Conservation (phyloP, 2,888 invertebrate species). For the Limnephilus lunatus region DNA sequence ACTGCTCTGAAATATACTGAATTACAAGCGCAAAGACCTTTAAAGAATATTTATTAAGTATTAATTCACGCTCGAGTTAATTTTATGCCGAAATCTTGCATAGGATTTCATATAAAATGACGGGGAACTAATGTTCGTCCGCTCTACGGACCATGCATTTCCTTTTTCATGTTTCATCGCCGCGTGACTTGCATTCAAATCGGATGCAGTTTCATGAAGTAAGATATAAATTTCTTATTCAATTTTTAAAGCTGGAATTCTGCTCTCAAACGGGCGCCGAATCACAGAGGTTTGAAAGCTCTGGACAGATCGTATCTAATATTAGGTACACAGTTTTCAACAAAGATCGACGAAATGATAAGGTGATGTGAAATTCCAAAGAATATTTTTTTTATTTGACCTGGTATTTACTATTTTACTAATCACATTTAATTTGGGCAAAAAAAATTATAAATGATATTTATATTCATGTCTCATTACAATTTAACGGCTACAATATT, state of each 20-base stretch:
- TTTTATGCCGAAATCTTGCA: slow-evolving; percentile 37
- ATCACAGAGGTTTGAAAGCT: background rate
- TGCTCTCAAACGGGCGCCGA: background rate
- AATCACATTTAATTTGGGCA: no score
- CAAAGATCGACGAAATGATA: no score
- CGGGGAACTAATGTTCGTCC: slow-evolving; percentile 27
- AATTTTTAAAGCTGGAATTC: slow-evolving; percentile 12
- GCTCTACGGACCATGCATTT: slow-evolving; percentile 28
- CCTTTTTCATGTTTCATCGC: slow-evolving; percentile 30
- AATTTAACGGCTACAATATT: no score
- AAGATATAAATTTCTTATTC: slow-evolving; percentile 11
- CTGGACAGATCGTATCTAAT: no score
- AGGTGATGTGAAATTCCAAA: no score
- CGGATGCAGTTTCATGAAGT: slow-evolving; percentile 16
- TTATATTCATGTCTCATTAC: no score
- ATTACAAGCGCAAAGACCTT: background rate
- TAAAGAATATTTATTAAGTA: background rate
- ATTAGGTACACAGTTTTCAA: no score
- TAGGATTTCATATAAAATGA: slow-evolving; percentile 32
- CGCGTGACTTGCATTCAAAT: slow-evolving; percentile 1
- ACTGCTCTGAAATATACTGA: background rate
- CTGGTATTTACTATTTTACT: no score
- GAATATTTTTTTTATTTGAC: no score
- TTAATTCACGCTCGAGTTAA: slow-evolving; percentile 33
- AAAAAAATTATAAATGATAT: no score